Evolutionary conservation across 2,888 invertebrate species (phyloP).

Genomic region (Melinopterus prodromus): DNA sequence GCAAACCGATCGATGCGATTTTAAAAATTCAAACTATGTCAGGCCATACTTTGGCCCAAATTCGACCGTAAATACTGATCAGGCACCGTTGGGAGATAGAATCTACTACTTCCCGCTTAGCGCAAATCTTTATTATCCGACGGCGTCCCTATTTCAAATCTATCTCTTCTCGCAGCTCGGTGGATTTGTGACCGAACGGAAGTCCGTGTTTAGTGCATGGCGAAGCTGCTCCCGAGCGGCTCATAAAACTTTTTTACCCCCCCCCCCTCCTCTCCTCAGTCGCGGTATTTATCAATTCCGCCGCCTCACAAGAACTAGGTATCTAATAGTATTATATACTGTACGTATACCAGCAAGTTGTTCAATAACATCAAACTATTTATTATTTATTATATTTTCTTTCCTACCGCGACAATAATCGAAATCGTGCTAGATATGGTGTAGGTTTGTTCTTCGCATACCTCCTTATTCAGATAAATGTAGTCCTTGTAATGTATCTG

Average conservation of each 20-base stretch:
- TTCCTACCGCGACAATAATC: too few species aligned
- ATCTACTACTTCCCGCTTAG: conserved; percentile 43
- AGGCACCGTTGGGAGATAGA: conserved; percentile 48
- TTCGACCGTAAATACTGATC: conserved; percentile 52
- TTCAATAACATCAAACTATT: too few species aligned
- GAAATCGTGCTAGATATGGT: too few species aligned
- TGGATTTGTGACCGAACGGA: conserved; percentile 40
- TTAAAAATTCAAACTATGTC: conserved; percentile 47
- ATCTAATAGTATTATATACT: too few species aligned
- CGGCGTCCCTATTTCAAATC: conserved; percentile 52
- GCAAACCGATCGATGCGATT: conserved; percentile 41
- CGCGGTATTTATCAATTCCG: not conserved
- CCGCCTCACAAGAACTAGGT: too few species aligned
- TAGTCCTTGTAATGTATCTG: too few species aligned
- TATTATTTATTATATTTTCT: too few species aligned
- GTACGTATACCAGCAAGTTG: not conserved
- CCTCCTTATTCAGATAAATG: too few species aligned
- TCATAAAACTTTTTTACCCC: conserved; percentile 39
- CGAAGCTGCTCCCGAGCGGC: conserved; percentile 36
- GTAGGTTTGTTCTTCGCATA: too few species aligned
- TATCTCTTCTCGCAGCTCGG: conserved; percentile 25
- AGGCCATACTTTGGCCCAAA: conserved; percentile 47
- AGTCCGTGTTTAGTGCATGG: conserved; percentile 43
- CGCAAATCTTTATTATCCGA: conserved; percentile 54
- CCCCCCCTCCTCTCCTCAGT: conserved; percentile 48